phyloP scores from a whole-genome alignment of 2,888 invertebrate species.

The Encarsia formosa region DNA sequence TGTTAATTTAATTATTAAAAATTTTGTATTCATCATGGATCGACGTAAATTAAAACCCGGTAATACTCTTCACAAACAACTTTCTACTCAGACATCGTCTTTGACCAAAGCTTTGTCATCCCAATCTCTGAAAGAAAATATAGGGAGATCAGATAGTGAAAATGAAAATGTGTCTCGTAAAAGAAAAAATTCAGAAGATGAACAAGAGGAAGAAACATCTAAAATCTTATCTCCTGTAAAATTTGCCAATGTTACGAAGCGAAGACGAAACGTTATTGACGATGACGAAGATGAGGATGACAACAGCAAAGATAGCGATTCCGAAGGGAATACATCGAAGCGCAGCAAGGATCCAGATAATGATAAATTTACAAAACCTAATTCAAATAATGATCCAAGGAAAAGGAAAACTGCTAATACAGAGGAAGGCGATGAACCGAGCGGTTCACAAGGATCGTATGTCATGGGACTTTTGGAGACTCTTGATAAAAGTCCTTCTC shows the following conservation, averaged over 20 bases:
- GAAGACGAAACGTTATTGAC: neutral
- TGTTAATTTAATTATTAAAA: too few species aligned
- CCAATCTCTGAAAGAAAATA: neutral
- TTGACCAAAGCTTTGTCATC: too few species aligned
- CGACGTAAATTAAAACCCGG: too few species aligned
- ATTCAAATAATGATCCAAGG: conserved; percentile 7
- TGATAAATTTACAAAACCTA: too few species aligned
- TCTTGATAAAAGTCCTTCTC: conserved; percentile 23
- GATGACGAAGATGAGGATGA: conserved; percentile 2
- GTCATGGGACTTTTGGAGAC: conserved; percentile 9
- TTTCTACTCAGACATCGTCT: too few species aligned
- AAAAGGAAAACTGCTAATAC: too few species aligned
- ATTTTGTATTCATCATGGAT: too few species aligned
- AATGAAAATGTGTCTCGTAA: conserved; percentile 7
- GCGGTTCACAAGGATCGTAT: conserved; percentile 1
- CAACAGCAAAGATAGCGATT: neutral
- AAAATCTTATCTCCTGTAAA: neutral
- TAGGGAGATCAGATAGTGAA: conserved; percentile 2
- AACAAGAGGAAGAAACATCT: neutral
- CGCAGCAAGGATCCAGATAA: neutral
- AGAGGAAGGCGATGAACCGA: neutral
- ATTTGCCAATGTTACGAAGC: neutral
- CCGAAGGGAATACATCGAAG: too few species aligned
- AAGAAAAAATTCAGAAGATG: conserved; percentile 13
- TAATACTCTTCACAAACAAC: too few species aligned